Percentiles rank a stretch among this genome's conserved stretches.
These are phyloP conservation scores for Nothocercus julius DNA, from an alignment of 2,113 vertebrate species.

Conservation along the genomic window DNA sequence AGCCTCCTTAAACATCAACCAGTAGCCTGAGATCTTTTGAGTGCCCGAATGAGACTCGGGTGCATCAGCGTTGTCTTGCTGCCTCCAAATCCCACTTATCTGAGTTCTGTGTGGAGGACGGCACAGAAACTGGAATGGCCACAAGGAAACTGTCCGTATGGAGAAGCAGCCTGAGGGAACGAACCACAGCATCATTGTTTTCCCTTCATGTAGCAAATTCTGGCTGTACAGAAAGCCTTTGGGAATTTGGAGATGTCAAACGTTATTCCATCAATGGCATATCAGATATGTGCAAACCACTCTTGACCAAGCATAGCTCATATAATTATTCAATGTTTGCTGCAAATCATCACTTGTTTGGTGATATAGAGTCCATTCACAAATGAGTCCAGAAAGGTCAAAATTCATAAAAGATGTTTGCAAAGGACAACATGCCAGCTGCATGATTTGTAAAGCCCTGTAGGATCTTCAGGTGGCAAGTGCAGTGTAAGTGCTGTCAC, in stretches of 20 bases:
- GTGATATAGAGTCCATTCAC: background rate
- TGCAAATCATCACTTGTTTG: background rate
- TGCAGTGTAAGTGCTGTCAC: background rate
- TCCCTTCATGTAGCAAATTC: background rate
- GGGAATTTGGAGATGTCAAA: background rate
- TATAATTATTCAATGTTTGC: background rate
- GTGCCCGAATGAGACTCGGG: background rate
- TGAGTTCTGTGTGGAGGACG: background rate
- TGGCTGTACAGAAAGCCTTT: background rate
- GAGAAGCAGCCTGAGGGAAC: background rate
- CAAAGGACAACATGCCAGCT: background rate
- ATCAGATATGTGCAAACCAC: background rate
- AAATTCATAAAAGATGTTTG: background rate
- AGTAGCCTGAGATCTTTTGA: background rate
- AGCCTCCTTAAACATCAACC: background rate
- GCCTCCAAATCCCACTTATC: background rate
- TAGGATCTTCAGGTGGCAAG: background rate
- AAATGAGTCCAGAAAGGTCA: background rate
- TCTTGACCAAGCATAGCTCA: background rate
- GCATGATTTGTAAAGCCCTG: background rate
- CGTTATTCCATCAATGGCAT: background rate
- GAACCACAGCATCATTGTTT: background rate
- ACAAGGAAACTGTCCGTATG: fast-evolving
- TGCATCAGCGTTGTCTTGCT: background rate
- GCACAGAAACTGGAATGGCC: background rate